phyloP scores from a whole-genome alignment of 2,888 invertebrate genomes.

The Coenonympha arcania region DNA sequence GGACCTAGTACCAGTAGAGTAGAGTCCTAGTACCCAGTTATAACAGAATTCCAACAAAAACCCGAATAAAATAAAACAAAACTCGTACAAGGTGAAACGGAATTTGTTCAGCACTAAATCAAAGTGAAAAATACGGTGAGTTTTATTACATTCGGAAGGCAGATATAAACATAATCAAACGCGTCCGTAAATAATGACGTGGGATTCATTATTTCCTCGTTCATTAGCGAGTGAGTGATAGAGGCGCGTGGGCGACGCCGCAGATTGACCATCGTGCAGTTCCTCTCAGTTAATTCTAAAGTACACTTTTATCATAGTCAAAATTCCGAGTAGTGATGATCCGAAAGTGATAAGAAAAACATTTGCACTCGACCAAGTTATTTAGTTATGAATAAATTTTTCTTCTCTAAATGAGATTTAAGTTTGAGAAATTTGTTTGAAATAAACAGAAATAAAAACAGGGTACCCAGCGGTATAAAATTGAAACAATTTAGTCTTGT shows the following conservation, averaged over 20 bases:
- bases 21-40: no score
- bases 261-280: not conserved
- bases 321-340: not conserved
- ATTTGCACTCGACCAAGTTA: no score
- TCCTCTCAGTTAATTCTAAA: not conserved
- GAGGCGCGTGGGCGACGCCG: conserved; percentile 15
- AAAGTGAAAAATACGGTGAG: conserved; percentile 17
- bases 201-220: conserved; percentile 21
- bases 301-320: not conserved
- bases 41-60: no score
- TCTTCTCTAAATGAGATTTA: no score
- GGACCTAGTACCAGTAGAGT: no score
- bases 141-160: conserved; percentile 25
- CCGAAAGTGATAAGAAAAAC: no score
- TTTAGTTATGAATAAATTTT: no score
- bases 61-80: conserved; percentile 1
- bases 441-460: no score
- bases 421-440: no score
- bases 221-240: conserved; percentile 22
- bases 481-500: no score
- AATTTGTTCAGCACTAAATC: conserved; percentile 18
- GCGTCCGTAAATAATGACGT: conserved; percentile 15
- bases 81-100: conserved; percentile 12
- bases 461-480: no score
- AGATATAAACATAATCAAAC: conserved; percentile 24